Conservation (phyloP, 2,113 vertebrate species). For the Protomyctophum bolini region DNA sequence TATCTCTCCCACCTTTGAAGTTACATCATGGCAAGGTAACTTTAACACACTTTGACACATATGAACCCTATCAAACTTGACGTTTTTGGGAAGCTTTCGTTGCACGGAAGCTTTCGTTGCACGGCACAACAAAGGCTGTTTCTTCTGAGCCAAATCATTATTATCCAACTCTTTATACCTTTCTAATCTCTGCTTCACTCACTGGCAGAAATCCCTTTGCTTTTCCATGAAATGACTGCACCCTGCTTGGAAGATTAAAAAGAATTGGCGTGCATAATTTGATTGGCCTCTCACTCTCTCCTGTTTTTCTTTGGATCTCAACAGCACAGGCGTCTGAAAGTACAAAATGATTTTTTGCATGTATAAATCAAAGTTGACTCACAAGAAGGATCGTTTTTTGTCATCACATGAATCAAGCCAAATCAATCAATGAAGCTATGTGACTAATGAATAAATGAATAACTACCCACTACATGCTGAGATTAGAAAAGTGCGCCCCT, state of each 20-base stretch:
- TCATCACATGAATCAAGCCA: conserved; percentile 32
- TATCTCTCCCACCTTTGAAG: no score
- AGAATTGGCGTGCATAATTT: conserved; percentile 50
- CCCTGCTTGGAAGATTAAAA: neutral
- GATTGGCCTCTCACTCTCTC: conserved; percentile 8
- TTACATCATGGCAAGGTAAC: no score
- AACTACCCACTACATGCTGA: neutral
- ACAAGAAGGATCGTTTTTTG: neutral
- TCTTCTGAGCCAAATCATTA: conserved; percentile 13
- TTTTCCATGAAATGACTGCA: conserved; percentile 4
- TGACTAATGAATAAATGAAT: conserved; percentile 12
- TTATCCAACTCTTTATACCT: neutral
- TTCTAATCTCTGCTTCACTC: conserved; percentile 11
- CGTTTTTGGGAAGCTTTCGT: no score
- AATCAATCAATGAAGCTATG: conserved; percentile 54
- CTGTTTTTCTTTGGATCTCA: conserved; percentile 2
- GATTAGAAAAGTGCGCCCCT: neutral
- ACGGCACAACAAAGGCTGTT: neutral
- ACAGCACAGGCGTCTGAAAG: conserved; percentile 4
- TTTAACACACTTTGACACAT: no score
- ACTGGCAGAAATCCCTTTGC: conserved; percentile 2
- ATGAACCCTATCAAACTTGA: no score
- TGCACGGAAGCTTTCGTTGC: no score
- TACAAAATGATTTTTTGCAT: conserved; percentile 30
- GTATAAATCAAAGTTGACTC: conserved; percentile 17